Evolutionary conservation across 2,888 invertebrate genomes (phyloP).

Genomic region (Pharmacophagus antenor): DNA sequence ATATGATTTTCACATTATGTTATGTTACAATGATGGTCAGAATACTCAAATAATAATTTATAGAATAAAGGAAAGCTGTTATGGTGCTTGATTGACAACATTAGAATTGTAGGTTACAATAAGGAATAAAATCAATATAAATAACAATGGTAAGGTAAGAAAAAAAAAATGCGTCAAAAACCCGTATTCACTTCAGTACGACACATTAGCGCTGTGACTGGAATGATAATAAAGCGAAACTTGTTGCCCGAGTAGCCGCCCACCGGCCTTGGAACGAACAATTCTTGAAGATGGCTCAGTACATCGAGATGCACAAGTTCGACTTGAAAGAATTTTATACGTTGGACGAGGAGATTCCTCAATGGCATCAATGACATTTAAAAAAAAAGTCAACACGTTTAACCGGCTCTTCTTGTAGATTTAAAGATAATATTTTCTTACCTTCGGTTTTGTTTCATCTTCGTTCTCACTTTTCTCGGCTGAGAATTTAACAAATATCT

Average conservation of each 20-base stretch:
- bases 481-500: no score
- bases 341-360: neutral
- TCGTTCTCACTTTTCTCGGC: no score
- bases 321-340: neutral
- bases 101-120: no score
- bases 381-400: neutral
- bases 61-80: no score
- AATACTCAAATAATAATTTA: no score
- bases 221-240: constrained; percentile 25
- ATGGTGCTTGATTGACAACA: no score
- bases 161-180: neutral
- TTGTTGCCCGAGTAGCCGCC: constrained; percentile 21
- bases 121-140: no score
- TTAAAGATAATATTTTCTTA: no score
- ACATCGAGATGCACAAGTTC: constrained; percentile 1
- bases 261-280: constrained; percentile 35
- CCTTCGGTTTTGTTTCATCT: no score
- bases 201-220: constrained; percentile 17
- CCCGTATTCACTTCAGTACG: constrained; percentile 16
- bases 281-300: constrained; percentile 23
- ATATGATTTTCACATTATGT: no score
- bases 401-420: neutral
- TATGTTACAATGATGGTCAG: no score
- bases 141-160: neutral
- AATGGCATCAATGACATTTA: neutral